Evolutionary conservation across 2,888 invertebrate species (phyloP).

Genomic region (Tachystola acroxantha): DNA sequence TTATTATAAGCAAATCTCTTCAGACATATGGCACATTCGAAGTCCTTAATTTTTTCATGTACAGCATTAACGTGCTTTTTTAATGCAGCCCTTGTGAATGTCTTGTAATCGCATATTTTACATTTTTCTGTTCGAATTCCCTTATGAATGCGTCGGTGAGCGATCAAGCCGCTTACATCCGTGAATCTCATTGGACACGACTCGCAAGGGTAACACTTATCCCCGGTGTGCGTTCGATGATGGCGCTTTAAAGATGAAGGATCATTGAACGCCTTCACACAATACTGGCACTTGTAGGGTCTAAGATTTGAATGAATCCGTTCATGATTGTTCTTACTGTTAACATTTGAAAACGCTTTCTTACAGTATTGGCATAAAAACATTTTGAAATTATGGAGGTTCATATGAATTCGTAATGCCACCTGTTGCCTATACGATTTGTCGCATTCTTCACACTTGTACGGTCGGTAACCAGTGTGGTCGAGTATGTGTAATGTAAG

Average conservation of each 20-base stretch:
- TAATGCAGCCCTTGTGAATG: constrained; percentile 8
- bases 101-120: constrained; percentile 18
- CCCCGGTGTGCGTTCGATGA: constrained; percentile 28
- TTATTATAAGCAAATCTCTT: constrained; percentile 13
- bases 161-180: constrained; percentile 22
- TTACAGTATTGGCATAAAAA: constrained; percentile 23
- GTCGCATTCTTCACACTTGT: constrained; percentile 1
- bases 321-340: constrained; percentile 16
- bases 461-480: constrained; percentile 21
- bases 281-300: constrained; percentile 24
- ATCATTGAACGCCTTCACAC: constrained; percentile 29
- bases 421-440: constrained; percentile 4
- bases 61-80: neutral
- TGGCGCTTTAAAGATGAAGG: constrained; percentile 26
- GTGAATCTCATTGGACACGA: constrained; percentile 25
- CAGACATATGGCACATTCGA: constrained; percentile 20
- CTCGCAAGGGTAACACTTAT: constrained; percentile 26
- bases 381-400: constrained; percentile 9
- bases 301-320: constrained; percentile 25
- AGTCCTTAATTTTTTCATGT: constrained; percentile 12
- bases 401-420: neutral
- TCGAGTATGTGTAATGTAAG: constrained; percentile 8
- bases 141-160: constrained; percentile 26
- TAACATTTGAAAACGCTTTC: constrained; percentile 19
- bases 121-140: too few species aligned